These are phyloP conservation scores for Aegithalos caudatus DNA, from an alignment of 2,113 vertebrate species.

Conservation along the genomic window DNA sequence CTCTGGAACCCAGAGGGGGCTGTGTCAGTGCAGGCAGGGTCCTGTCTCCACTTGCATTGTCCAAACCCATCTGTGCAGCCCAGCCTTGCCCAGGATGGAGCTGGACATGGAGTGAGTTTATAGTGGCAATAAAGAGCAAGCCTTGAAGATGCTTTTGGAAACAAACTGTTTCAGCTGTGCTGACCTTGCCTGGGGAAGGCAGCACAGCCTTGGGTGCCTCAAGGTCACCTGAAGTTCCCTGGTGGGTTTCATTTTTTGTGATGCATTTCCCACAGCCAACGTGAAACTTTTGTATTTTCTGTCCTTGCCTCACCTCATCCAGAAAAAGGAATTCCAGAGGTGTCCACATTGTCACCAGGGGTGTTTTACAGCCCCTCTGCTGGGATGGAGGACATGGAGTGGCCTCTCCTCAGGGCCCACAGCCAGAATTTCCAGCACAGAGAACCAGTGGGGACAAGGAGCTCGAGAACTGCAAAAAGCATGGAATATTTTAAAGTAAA, in stretches of 20 bases:
- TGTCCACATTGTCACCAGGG: not conserved
- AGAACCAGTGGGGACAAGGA: not conserved
- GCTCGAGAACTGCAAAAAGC: not conserved
- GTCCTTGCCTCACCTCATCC: not conserved
- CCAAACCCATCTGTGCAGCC: not conserved
- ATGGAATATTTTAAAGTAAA: not conserved
- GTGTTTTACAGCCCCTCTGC: not conserved
- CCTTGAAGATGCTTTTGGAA: constrained; percentile 1
- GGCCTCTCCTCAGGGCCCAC: not conserved
- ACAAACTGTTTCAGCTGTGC: constrained; percentile 11
- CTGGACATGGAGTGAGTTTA: not conserved
- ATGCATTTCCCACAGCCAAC: not conserved
- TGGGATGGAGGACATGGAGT: not conserved
- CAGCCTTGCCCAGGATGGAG: not conserved
- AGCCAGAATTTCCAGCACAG: not conserved
- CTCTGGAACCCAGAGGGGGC: not conserved
- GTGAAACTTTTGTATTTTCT: not conserved
- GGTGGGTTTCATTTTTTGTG: not conserved
- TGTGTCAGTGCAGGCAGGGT: not conserved
- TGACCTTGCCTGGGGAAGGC: not conserved
- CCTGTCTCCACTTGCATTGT: not conserved
- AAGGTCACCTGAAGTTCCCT: not conserved
- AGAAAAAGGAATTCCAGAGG: not conserved
- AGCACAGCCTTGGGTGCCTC: not conserved
- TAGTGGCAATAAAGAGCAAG: not conserved